Base-by-base conservation (phyloP, 2,797 vertebrate species). In the Oophaga sylvatica region DNA sequence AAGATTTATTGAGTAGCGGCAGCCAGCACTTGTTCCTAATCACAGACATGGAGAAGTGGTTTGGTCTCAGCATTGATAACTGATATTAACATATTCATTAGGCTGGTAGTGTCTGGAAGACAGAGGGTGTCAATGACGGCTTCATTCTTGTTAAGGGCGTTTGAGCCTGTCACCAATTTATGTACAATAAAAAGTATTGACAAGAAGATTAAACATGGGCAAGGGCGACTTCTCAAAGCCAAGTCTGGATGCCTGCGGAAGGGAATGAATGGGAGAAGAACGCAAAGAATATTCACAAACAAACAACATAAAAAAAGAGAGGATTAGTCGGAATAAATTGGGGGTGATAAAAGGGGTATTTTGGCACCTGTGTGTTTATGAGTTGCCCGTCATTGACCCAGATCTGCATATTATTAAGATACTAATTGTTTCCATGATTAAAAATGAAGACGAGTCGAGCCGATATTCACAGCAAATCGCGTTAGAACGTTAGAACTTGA, bases 61-160 rank as follows among this genome's bases (percentile, higher is more conserved):
- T 88, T 65, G 83, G 83, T 85, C 87, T 80, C 68, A 79, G 85
- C 78, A 83, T 20, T 83, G 57, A 83, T 89, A 83, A 86, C 73
- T 7, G 35, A 35, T 77, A 87, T 89, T 89, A 79, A 70, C 84
- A 89, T 89, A 89, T 89, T 89, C 84, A 89, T 89, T 89, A 89
- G 84, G 41, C 73, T 63, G 73, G 78, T 82, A 60, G 87, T 15
- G 79, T 70, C 26, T 67, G 80, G 53, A 79, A 80, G 76, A 20
- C 73, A 48, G 75, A 81, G 60, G 80, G 85, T 89, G 84, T 86
- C 80, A 83, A 87, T 89, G 53, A 86, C 68, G 5, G 29, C 35
- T 79, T 83, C 73, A 89, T 89, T 89, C 85, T 83, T 86, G 53
- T 67, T n/a, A 86, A 63, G 29, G 73, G 57, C 26, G 80, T 85